Conservation (phyloP, 2,113 vertebrate species). For the Corythornis madagascariensis region DNA sequence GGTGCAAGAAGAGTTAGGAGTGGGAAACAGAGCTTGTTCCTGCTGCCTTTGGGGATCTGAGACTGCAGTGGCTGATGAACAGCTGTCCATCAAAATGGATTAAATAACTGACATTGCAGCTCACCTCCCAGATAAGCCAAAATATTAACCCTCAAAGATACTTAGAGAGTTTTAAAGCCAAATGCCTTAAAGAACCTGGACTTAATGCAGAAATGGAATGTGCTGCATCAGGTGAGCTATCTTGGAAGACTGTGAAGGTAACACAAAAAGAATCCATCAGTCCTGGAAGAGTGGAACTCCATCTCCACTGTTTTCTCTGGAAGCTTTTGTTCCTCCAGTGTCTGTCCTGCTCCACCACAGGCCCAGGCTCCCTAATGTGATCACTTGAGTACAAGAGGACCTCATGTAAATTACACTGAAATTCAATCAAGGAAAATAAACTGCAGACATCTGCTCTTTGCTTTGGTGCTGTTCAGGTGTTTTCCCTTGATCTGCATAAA, state of each 20-base stretch:
- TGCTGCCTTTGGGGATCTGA: not conserved
- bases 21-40: not conserved
- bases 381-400: slow-evolving; percentile 58
- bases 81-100: slow-evolving; percentile 24
- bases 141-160: not conserved
- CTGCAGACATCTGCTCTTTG: slow-evolving; percentile 66
- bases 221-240: not conserved
- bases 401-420: slow-evolving; percentile 67
- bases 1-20: not conserved
- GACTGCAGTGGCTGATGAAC: not conserved
- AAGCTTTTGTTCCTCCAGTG: not conserved
- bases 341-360: slow-evolving; percentile 22
- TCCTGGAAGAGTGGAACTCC: not conserved
- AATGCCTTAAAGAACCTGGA: not conserved
- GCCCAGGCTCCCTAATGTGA: slow-evolving; percentile 54
- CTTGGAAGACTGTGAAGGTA: not conserved
- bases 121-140: not conserved
- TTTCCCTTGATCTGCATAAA: slow-evolving; percentile 55
- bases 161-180: not conserved
- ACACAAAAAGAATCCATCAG: not conserved
- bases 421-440: slow-evolving; percentile 71
- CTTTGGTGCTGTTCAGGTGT: slow-evolving; percentile 29
- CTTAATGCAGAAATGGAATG: not conserved
- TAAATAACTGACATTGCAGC: slow-evolving; percentile 13
- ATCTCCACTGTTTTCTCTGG: not conserved